A percentile compares a stretch with the other conserved stretches of the same genome.
phyloP scores from a whole-genome alignment of 53 echinoderm and acorn worm species.

The Apostichopus leukothele region DNA sequence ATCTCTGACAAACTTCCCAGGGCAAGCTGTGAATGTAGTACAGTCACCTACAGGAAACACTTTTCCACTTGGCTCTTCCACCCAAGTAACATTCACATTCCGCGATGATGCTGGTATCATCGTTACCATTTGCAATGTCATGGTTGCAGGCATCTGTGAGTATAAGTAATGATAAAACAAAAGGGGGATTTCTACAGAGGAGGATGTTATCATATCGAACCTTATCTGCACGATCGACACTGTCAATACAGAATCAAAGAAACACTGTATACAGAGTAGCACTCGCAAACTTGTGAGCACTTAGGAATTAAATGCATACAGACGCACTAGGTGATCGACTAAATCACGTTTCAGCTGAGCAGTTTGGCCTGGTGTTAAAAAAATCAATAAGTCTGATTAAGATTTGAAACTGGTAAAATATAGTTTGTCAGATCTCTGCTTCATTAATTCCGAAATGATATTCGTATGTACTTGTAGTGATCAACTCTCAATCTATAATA shows the following conservation, averaged over 20 bases:
- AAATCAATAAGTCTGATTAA: no score
- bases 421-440: no score
- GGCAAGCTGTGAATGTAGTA: neutral
- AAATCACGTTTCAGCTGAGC: no score
- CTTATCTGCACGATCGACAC: no score
- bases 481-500: no score
- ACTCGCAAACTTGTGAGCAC: neutral
- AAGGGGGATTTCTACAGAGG: no score
- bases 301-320: neutral
- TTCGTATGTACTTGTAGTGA: no score
- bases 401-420: no score
- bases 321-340: neutral
- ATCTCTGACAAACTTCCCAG: slow-evolving; percentile 15
- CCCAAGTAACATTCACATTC: neutral
- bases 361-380: no score
- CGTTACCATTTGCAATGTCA: neutral
- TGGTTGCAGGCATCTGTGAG: neutral
- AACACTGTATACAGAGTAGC: neutral
- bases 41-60: slow-evolving; percentile 3
- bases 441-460: no score
- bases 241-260: neutral
- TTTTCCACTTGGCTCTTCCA: neutral
- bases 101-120: neutral
- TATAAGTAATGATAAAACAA: neutral
- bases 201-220: no score